Evolutionary conservation across 2,888 invertebrate species (phyloP).

Genomic region (Brenthis hecate): DNA sequence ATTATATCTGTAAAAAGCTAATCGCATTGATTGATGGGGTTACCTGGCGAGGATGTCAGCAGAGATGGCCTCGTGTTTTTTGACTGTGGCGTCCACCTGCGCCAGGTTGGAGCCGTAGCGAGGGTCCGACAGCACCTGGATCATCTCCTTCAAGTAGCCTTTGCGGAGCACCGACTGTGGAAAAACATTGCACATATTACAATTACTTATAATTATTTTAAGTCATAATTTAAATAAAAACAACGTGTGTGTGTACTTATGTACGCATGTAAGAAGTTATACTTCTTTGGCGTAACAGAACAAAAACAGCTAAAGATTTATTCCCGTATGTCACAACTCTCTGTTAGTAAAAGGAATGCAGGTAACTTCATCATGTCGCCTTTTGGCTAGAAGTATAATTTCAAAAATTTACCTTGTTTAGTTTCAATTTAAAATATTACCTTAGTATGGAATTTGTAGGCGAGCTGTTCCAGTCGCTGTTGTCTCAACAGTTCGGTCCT

Average conservation of each 20-base stretch:
- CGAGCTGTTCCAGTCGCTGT: conserved; percentile 95
- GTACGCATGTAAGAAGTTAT: no score
- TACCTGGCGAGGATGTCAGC: conserved; percentile 96
- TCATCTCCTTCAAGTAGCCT: conserved; percentile 98
- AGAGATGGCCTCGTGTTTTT: conserved; percentile 98
- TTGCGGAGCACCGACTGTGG: conserved; percentile 92
- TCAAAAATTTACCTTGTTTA: no score
- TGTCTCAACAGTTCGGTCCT: conserved; percentile 95
- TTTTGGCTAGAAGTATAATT: no score
- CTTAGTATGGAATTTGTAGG: conserved; percentile 97
- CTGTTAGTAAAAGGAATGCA: no score
- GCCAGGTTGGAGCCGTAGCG: conserved; percentile 94
- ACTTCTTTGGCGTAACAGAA: no score
- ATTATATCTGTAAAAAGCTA: no score
- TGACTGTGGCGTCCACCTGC: conserved; percentile 98
- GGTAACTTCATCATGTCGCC: no score
- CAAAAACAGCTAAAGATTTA: no score
- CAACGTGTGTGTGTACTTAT: no score
- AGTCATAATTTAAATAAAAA: no score
- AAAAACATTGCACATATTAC: not conserved
- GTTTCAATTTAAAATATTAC: conserved; percentile 55
- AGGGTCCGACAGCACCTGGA: conserved; percentile 95
- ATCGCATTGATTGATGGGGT: not conserved
- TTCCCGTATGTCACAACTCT: no score
- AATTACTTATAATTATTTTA: no score